phyloP scores from a whole-genome alignment of 2,888 invertebrate species.

The Rhogogaster chlorosoma region DNA sequence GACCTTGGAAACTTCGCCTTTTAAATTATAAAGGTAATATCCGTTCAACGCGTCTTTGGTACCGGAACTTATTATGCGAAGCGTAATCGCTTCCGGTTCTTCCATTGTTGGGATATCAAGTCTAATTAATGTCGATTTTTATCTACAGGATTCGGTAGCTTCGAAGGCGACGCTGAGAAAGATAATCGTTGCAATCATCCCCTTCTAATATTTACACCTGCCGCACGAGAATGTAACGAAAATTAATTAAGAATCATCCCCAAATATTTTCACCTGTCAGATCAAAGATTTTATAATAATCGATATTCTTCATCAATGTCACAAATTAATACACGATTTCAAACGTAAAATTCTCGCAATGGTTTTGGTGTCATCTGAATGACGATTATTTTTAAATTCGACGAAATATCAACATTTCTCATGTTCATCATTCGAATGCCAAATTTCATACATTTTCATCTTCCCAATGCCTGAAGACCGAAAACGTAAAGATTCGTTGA shows the following conservation, averaged over 20 bases:
- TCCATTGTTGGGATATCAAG: conserved; percentile 41
- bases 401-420: too few species aligned
- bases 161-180: conserved; percentile 21
- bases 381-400: too few species aligned
- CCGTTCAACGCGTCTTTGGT: conserved; percentile 16
- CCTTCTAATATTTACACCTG: conserved; percentile 46
- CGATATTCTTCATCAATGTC: neutral
- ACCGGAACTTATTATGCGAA: conserved; percentile 51
- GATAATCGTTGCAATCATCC: conserved; percentile 27
- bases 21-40: conserved; percentile 45
- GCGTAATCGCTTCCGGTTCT: conserved; percentile 49
- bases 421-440: too few species aligned
- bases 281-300: neutral
- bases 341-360: neutral
- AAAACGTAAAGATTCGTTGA: too few species aligned
- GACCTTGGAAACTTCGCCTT: conserved; percentile 39
- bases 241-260: neutral
- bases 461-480: too few species aligned
- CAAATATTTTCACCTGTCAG: neutral
- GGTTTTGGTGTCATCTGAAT: neutral
- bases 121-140: conserved; percentile 49
- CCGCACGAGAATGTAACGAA: neutral
- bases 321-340: neutral
- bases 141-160: conserved; percentile 44
- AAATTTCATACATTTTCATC: too few species aligned